Evolutionary conservation across 30 jellyfish, hydroid and myxozoan genomes (phyloP).

Genomic region (Euphysa ruthae): DNA sequence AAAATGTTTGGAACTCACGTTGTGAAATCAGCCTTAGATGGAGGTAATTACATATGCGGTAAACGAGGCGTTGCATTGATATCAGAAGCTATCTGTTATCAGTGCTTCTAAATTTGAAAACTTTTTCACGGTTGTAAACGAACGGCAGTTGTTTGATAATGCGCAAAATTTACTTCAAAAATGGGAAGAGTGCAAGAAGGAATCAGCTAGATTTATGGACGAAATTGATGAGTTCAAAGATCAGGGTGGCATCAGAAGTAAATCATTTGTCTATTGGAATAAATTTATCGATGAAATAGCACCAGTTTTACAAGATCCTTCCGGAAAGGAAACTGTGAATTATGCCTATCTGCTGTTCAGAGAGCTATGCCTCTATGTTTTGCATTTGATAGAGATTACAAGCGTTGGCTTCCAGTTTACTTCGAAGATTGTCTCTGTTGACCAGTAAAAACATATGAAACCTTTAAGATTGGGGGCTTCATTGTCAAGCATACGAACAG

Average conservation of each 20-base stretch:
- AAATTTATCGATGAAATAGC: background rate
- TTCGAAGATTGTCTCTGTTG: background rate
- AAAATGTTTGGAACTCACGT: background rate
- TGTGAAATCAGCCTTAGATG: background rate
- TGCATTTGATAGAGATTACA: constrained; percentile 5
- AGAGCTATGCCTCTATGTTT: constrained; percentile 3
- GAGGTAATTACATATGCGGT: background rate
- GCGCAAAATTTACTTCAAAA: too few species aligned
- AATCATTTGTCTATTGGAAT: too few species aligned
- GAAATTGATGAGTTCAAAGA: too few species aligned
- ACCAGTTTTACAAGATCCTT: constrained; percentile 21
- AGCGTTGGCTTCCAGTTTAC: constrained; percentile 7
- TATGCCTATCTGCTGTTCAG: constrained; percentile 33
- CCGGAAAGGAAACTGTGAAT: constrained; percentile 30
- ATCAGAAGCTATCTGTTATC: background rate
- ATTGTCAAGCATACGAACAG: background rate
- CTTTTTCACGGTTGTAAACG: too few species aligned
- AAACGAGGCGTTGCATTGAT: background rate
- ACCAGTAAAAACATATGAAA: background rate
- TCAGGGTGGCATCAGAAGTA: too few species aligned
- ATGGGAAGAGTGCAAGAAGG: too few species aligned
- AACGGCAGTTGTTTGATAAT: too few species aligned
- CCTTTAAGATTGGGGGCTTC: background rate
- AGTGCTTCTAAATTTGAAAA: too few species aligned
- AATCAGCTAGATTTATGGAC: too few species aligned